These are phyloP conservation scores for Gibbula magus DNA, from an alignment of 2,888 invertebrate species.

Conservation along the genomic window DNA sequence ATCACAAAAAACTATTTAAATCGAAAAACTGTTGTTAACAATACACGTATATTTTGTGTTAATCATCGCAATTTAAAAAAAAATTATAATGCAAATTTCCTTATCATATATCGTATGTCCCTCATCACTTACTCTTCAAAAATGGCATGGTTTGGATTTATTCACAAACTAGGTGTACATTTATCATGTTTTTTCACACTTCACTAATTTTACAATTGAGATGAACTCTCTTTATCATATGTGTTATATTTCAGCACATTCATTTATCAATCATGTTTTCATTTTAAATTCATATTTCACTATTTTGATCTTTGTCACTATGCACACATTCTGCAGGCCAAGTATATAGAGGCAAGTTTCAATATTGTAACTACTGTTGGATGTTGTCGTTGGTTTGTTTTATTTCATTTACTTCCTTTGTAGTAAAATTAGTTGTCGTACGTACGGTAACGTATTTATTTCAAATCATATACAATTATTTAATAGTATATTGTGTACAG, in stretches of 20 bases:
- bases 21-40: too few species aligned
- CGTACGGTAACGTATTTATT: not conserved
- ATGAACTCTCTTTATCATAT: not conserved
- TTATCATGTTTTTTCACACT: too few species aligned
- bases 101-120: not conserved
- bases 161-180: too few species aligned
- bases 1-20: too few species aligned
- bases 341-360: too few species aligned
- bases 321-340: not conserved
- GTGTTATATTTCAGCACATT: not conserved
- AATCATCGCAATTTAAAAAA: too few species aligned
- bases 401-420: not conserved
- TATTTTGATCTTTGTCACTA: not conserved
- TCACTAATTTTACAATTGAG: too few species aligned
- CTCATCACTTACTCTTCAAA: not conserved
- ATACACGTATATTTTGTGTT: too few species aligned
- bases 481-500: too few species aligned
- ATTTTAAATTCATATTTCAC: not conserved
- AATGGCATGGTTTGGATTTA: not conserved
- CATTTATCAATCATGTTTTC: not conserved
- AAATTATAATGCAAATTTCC: not conserved
- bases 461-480: too few species aligned
- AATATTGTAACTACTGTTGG: not conserved
- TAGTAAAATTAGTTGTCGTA: not conserved
- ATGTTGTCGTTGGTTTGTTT: not conserved